Base-by-base conservation (phyloP, 2,113 vertebrate species). In the Hippocampus mohnikei region DNA sequence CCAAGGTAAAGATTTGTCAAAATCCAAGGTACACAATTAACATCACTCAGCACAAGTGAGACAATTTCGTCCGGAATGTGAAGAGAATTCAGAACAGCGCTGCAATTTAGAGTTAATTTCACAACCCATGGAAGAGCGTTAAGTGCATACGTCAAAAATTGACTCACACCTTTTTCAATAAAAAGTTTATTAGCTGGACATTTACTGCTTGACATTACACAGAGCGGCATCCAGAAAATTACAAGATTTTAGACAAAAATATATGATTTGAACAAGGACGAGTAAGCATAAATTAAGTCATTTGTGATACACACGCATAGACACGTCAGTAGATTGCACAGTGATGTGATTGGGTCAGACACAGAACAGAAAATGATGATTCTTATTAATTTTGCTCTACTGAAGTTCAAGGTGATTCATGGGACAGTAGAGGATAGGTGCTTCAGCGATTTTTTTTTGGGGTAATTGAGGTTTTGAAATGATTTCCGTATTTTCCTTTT, bases 121-220 rank as follows among this genome's bases (percentile, higher is more conserved):
- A 44, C 46, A 48, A 16, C 20, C 48, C 48, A 7, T n/a, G 20
- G 18, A 21, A 0, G 5, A 48, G 16, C 18, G 4, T 6, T 53
- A 53, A n/a, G 11, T 27, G 11, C 23, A 13, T 11, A 56, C 23
- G 3, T 21, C 21, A 11, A 44, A 55, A 33, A 2, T 50, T 37
- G 27, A 65, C 69, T 1, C 20, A 5, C 41, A 10, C 40, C 6
- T 52, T 42, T 76, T 91, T 88, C 29, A 84, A 78, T 88, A 92
- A 41, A 90, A 91, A 90, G 8, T 90, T 91, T 90, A 89, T 87
- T 88, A 74, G 77, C 74, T 79, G 84, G 73, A 87, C 81, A 86
- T 60, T 59, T 87, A n/a, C 67, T 80, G 73, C 76, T 85, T 85
- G 59, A 88, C 78, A 84, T 76, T 70, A 87, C 81, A 87, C 81